Evolutionary conservation across 2,113 vertebrate species (phyloP).

Genomic region (Coptodon rendalli): DNA sequence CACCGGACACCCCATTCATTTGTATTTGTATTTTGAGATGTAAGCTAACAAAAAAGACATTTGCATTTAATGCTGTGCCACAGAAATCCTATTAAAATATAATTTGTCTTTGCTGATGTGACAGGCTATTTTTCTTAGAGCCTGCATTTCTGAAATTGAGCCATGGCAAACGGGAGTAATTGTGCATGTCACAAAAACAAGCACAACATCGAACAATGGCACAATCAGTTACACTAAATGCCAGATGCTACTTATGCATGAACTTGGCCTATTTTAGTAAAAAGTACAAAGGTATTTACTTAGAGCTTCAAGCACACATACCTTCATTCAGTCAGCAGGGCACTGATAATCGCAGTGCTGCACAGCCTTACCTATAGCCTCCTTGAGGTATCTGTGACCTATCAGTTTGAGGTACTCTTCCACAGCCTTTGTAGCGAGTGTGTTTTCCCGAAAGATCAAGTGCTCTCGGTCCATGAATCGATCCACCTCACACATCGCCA

Average conservation of each 20-base stretch:
- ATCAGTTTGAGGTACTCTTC: constrained; percentile 99
- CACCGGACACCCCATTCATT: neutral
- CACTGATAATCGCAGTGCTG: neutral
- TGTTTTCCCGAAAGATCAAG: constrained; percentile 96
- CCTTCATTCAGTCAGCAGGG: neutral
- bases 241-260: neutral
- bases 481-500: constrained; percentile 97
- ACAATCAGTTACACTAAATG: neutral
- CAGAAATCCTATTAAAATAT: neutral
- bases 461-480: constrained; percentile 96
- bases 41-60: neutral
- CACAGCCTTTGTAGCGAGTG: constrained; percentile 97
- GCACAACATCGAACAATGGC: neutral
- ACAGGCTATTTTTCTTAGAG: neutral
- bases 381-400: constrained; percentile 98
- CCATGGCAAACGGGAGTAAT: neutral
- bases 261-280: neutral
- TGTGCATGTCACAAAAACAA: neutral
- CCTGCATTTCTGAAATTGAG: neutral
- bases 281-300: neutral
- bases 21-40: neutral
- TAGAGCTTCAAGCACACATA: neutral
- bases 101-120: neutral
- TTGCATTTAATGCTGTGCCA: neutral
- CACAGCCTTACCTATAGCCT: constrained; percentile 84